Evolutionary conservation across 2,113 vertebrate species (phyloP), one percentile per base, ranked within the genome.

Genomic region (Sula dactylatra): DNA sequence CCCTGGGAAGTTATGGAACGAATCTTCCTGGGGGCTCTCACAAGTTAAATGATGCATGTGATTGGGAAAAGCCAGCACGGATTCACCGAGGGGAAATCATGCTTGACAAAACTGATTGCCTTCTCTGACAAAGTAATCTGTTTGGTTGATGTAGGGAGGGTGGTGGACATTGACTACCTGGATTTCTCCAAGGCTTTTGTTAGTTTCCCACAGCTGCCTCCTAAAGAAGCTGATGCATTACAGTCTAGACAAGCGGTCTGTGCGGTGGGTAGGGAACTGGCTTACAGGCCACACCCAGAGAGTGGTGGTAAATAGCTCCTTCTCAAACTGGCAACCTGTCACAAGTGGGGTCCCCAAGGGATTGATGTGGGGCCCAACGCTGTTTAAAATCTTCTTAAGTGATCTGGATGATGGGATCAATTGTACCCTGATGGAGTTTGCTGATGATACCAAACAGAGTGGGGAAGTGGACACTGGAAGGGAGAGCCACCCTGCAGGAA

Each of bases 321-420:
- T 69, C 64, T 45, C 62, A 61, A 69, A 1, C 40, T 44, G 80
- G 22, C 47, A 76, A 0, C 42, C 36, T 40, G 25, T 66, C 56
- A 82, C 56, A 54, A 34, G 7, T 15, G 38, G 16, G 7, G 7
- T 20, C 20, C 26, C 50, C 50, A 8, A 52, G 50, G 50, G 50
- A 52, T 52, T 8, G 9, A 58, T 58, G 22, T n/a, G 22, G 56
- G 32, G 15, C 17, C 26, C 58, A 27, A 0, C 0, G 0, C 29
- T 47, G 18, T 76, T 58, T 24, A 2, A 1, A 32, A 20, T 52
- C 36, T 65, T 64, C 12, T 0, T 36, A 32, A 47, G 15, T 17
- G 17, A 15, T 52, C 16, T 69, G 32, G 26, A 40, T 67, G 36
- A 32, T 26, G 54, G 40, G 29, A 26, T 38, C 54, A 6, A n/a